These are phyloP conservation scores for Notiomystis cincta DNA, from an alignment of 2,113 vertebrate genomes.

Conservation along the genomic window DNA sequence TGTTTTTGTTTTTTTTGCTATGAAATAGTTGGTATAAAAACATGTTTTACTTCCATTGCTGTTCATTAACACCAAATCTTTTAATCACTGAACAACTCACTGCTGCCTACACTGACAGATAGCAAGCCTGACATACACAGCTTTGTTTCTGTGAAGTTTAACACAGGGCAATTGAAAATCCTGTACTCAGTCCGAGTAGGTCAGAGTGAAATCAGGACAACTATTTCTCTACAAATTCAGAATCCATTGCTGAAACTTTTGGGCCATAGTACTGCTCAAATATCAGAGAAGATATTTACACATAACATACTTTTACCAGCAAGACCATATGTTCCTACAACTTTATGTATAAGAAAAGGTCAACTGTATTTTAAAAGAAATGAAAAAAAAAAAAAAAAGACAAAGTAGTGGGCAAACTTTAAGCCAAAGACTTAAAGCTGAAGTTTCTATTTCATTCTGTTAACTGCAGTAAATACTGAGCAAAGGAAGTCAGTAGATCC, in stretches of 20 bases:
- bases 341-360: not conserved
- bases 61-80: not conserved
- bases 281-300: not conserved
- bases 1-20: not conserved
- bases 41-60: not conserved
- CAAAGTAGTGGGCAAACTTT: not conserved
- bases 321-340: not conserved
- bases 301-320: not conserved
- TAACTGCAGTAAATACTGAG: not conserved
- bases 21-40: not conserved
- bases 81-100: not conserved
- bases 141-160: not conserved
- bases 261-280: not conserved
- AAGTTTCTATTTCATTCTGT: not conserved
- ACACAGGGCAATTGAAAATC: not conserved
- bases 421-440: not conserved
- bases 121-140: not conserved
- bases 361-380: not conserved
- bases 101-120: not conserved
- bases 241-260: not conserved
- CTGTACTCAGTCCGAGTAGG: not conserved
- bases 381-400: not conserved
- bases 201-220: not conserved
- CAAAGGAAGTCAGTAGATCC: not conserved
- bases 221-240: not conserved